Evolutionary conservation across 2,888 invertebrate genomes (phyloP), one percentile per base, ranked within the genome.

Genomic region (Drosophila histrio): DNA sequence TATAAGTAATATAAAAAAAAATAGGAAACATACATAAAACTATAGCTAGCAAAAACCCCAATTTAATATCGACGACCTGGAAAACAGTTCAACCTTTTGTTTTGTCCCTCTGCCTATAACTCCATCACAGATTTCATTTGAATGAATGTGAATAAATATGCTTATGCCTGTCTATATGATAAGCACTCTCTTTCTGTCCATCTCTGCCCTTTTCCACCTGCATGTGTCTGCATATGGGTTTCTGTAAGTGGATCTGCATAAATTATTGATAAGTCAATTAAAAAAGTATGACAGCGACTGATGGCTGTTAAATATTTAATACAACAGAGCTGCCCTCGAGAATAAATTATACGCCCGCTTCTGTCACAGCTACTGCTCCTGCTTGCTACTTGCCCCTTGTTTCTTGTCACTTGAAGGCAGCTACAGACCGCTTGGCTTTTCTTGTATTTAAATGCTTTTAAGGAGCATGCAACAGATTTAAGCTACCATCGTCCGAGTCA

Each of bases 181-280:
- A 34, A 15, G 15, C 41, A 7, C 21, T 24, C 2, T 22, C 26
- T 26, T 7, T 44, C 11, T 19, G 7, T 19, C 32, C 15, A 21
- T 8, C 30, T 19, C n/a, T 13, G 11, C 9, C 11, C 36, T 13
- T 26, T 17, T 15, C 8, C 43, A 17, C 7, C 22, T 22, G 15
- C 11, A 9, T 57, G 13, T 50, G 7, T 17, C n/a, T 44, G 44
- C 21, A 15, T 68, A 34, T 57, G n/a, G 57, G 49, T 56, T 21
- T 50, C 63, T 54, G 28, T 62, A 24, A 60, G 67, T 59, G 36
- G 65, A 61, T 61, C 49, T 44, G 70, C 79, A 88, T 89, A 88
- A 89, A 90, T 90, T 88, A 89, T 86, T 88, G 79, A 89, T 89
- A 87, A 89, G 86, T 89, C 90, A 90, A 90, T 90, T 90, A 90